Evolutionary conservation across 2,797 vertebrate genomes (phyloP).

Genomic region (Gallinago solitaria): DNA sequence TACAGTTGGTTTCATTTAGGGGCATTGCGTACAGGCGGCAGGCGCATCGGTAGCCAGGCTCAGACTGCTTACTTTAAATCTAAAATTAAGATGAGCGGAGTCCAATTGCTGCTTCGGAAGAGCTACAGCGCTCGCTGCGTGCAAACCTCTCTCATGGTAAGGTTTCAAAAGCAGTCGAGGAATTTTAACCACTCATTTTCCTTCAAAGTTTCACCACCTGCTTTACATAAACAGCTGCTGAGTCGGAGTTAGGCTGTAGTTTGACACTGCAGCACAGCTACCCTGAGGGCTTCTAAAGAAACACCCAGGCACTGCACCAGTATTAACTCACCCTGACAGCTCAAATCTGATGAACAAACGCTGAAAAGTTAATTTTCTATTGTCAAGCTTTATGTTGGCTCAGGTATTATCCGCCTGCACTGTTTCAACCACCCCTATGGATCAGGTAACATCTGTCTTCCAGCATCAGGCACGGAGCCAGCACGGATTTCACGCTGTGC

Average conservation of each 20-base stretch:
- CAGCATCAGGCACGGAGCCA: conserved; percentile 42
- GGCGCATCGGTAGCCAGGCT: background rate
- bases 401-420: background rate
- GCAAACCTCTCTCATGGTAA: background rate
- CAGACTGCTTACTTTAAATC: background rate
- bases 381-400: conserved; percentile 44
- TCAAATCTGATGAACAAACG: background rate
- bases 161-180: background rate
- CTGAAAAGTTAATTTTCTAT: conserved; percentile 52
- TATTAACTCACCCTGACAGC: conserved; percentile 20
- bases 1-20: background rate
- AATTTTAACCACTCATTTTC: background rate
- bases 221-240: background rate
- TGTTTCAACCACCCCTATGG: background rate
- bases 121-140: accelerated
- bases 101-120: background rate
- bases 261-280: background rate
- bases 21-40: background rate
- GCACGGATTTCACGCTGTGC: background rate
- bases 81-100: background rate
- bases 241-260: background rate
- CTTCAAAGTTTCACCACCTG: background rate
- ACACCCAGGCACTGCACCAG: background rate
- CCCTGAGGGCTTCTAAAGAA: background rate
- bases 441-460: conserved; percentile 61